phyloP scores from a whole-genome alignment of 1,140 invertebrate genomes.

The roundworm (Caenorhabditis elegans) region WBcel235 BX284602.5:5185501-5186000 shows the following conservation, averaged over 20 bases:
- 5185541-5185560: not conserved
- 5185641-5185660: slow-evolving; percentile 2
- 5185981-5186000: slow-evolving; percentile 3
- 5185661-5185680: slow-evolving; percentile 7
- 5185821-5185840: not conserved
- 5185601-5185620: too few species aligned
- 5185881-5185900: not conserved
- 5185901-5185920: slow-evolving; percentile 4
- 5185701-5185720: not conserved
- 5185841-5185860: not conserved
- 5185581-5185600: too few species aligned
- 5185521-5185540: not conserved
- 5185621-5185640: too few species aligned
- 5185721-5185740: not conserved
- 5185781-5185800: slow-evolving; percentile 9
- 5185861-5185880: not conserved
- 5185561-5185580: too few species aligned
- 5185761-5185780: not conserved
- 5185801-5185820: not conserved
- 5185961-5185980: slow-evolving; percentile 10
- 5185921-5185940: not conserved
- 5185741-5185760: slow-evolving; percentile 17
- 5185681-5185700: not conserved
- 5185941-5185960: not conserved
- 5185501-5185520: not conserved